A percentile compares a stretch with the other conserved stretches of the same genome.
phyloP scores from a whole-genome alignment of 2,888 invertebrate species.

The Patella pellucida region DNA sequence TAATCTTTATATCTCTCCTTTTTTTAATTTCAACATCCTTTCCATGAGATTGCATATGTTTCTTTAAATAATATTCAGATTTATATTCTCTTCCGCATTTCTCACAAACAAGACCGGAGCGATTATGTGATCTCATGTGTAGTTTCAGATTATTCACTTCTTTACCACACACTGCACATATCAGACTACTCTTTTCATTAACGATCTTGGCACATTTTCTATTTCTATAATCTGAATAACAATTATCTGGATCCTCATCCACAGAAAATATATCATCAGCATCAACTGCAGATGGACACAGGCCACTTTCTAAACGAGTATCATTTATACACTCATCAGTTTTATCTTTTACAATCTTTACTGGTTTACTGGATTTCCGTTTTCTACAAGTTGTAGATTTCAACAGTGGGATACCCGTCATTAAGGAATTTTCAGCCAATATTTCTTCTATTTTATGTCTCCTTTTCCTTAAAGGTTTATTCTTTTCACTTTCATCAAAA shows the following conservation, averaged over 20 bases:
- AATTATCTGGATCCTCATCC: background rate
- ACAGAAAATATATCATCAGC: background rate
- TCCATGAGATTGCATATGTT: background rate
- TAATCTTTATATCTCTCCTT: background rate
- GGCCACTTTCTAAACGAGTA: background rate
- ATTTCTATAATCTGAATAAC: no score
- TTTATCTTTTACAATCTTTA: background rate
- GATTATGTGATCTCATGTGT: background rate
- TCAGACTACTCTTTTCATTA: background rate
- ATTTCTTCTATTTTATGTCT: background rate
- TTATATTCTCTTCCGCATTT: constrained; percentile 1
- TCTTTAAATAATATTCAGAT: background rate
- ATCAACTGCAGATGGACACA: background rate
- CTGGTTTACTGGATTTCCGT: background rate
- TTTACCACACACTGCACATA: background rate
- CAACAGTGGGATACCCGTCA: background rate
- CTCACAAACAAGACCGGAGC: background rate
- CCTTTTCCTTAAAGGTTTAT: background rate
- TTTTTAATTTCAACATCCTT: background rate
- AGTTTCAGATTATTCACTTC: background rate
- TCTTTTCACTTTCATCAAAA: background rate
- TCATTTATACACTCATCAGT: background rate
- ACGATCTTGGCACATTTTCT: no score
- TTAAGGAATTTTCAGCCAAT: no score
- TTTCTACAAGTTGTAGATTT: background rate